Base-by-base conservation (phyloP, 2,797 vertebrate species). In the Uromys caudimaculatus region DNA sequence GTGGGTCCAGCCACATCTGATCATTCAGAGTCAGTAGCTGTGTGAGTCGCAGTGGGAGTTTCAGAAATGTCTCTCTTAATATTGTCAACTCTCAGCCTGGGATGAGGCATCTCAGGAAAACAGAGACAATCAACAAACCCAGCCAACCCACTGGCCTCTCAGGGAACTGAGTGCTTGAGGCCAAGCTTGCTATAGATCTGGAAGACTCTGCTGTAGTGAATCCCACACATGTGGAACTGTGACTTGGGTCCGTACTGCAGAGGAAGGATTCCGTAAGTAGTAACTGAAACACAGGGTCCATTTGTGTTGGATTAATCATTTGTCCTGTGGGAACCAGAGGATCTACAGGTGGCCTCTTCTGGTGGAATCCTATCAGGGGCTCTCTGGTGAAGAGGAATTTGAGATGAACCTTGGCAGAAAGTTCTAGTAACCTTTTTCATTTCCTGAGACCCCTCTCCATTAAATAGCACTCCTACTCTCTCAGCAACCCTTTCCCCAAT, bases 131-230 rank as follows among this genome's bases (percentile, higher is more conserved):
- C 19, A 27, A 2, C 6, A 11, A 29, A 17, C 47, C 4, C 10
- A 9, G 47, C 32, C 56, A 32, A 71, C 29, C 41, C 17, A 38
- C 13, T 41, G 21, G 50, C 85, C n/a, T 87, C 35, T 71, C 35
- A 44, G 50, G 2, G 41, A 27, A 44, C 24, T n/a, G 6, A 73
- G 67, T 73, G n/a, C 64, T 71, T 19, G 11, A 35, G 62, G 85
- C 52, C 82, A 82, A 0, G 35, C 73, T 58, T 54, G 29, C 47
- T 60, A 6, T 27, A 32, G 44, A 54, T 71, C 92, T 24, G 54
- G 50, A 38, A 27, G 84, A 62, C 84, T 81, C 87, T 75, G 54
- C 81, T 82, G 85, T 62, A 90, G 81, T n/a, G 69, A 94, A 38
- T 75, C 77, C 50, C 52, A 10, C 29, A 78, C n/a, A 32, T 38